phyloP scores from a whole-genome alignment of 2,888 invertebrate genomes.

The Anticlea derivata region DNA sequence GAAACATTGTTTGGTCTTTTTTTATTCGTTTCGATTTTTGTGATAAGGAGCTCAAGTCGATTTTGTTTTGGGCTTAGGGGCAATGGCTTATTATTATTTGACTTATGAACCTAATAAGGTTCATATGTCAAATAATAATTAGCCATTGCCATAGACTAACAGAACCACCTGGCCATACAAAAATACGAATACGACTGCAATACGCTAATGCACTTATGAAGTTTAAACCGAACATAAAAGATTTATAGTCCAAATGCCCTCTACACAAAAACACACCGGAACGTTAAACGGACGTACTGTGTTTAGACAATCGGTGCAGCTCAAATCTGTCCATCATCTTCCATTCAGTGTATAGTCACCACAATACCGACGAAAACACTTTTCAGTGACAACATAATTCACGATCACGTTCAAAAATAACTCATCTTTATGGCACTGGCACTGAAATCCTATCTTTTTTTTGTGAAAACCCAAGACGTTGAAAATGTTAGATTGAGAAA shows the following conservation, averaged over 20 bases:
- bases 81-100: no score
- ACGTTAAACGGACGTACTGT: neutral
- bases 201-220: neutral
- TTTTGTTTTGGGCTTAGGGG: no score
- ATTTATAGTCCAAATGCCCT: constrained; percentile 6
- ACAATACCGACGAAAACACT: constrained; percentile 7
- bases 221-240: constrained; percentile 1
- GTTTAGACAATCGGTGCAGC: neutral
- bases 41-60: no score
- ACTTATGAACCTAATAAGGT: no score
- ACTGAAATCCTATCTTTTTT: neutral
- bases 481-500: neutral
- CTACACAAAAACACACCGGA: neutral
- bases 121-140: no score
- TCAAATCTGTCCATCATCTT: constrained; percentile 3
- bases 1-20: no score
- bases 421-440: constrained; percentile 9
- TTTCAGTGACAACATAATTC: constrained; percentile 5
- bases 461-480: neutral
- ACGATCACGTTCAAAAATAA: constrained; percentile 19
- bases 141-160: neutral
- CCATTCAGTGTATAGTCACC: neutral
- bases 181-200: constrained; percentile 1
- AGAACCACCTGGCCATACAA: neutral
- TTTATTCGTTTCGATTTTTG: no score